These are phyloP conservation scores for Teleopsis dalmanni DNA, from an alignment of 1,140 invertebrate species.

Conservation along the genomic window DNA sequence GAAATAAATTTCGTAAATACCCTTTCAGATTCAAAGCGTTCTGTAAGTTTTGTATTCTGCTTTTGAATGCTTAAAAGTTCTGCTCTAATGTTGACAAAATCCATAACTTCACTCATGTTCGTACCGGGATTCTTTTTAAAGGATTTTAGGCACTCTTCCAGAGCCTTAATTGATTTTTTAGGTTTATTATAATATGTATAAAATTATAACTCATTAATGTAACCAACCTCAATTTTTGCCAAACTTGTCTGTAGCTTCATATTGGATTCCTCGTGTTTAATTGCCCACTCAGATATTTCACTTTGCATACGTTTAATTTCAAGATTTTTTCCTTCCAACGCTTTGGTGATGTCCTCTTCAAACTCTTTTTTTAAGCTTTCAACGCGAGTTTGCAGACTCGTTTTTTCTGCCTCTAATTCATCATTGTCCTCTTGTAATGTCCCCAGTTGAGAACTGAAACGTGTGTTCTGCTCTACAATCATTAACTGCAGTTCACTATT, in stretches of 20 bases:
- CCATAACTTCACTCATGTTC: slow-evolving; percentile 43
- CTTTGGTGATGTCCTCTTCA: slow-evolving; percentile 33
- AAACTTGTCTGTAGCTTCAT: slow-evolving; percentile 32
- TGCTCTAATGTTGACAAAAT: slow-evolving; percentile 46
- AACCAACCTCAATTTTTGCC: slow-evolving; percentile 37
- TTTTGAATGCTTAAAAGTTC: slow-evolving; percentile 46
- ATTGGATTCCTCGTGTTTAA: slow-evolving; percentile 27
- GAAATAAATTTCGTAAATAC: slow-evolving; percentile 15
- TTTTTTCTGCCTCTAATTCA: slow-evolving; percentile 34
- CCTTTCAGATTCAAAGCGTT: slow-evolving; percentile 44
- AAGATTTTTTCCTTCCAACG: slow-evolving; percentile 37
- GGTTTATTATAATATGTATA: neutral
- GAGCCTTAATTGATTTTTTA: slow-evolving; percentile 13
- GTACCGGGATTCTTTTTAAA: slow-evolving; percentile 44
- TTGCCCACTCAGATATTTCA: slow-evolving; percentile 27
- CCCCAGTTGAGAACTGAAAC: slow-evolving; percentile 32
- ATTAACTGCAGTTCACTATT: slow-evolving; percentile 48
- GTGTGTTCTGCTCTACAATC: slow-evolving; percentile 46
- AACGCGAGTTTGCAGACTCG: slow-evolving; percentile 45
- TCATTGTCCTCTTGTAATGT: slow-evolving; percentile 35
- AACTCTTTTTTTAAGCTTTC: slow-evolving; percentile 41
- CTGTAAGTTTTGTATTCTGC: slow-evolving; percentile 39
- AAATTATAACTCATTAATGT: neutral
- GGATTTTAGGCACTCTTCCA: slow-evolving; percentile 46
- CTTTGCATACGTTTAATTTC: slow-evolving; percentile 41